Conservation (phyloP, 2,113 vertebrate species). For the Pseudopodoces humilis region DNA sequence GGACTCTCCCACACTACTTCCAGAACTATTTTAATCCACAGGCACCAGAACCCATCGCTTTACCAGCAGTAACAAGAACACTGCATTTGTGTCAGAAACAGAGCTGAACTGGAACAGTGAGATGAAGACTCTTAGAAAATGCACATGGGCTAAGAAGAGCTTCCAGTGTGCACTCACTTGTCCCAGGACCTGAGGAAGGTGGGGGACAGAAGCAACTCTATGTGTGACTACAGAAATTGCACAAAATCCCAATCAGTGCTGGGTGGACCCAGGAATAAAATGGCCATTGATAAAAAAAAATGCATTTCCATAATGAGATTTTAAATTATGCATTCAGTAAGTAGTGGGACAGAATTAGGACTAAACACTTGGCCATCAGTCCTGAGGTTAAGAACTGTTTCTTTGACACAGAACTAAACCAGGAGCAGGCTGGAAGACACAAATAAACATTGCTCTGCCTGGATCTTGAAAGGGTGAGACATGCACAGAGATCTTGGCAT, state of each 20-base stretch:
- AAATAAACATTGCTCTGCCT: neutral
- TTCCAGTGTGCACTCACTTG: neutral
- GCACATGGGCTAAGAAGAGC: neutral
- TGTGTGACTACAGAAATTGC: neutral
- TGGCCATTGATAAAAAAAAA: neutral
- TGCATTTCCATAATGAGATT: neutral
- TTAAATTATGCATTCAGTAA: neutral
- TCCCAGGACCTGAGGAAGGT: neutral
- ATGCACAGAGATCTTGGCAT: neutral
- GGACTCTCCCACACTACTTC: neutral
- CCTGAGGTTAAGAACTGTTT: neutral
- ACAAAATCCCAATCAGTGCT: neutral
- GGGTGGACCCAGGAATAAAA: neutral
- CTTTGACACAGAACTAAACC: neutral
- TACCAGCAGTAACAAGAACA: neutral
- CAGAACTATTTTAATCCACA: neutral
- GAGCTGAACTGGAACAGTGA: neutral
- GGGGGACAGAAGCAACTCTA: neutral
- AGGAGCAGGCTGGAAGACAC: neutral
- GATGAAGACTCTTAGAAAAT: neutral
- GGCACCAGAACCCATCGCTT: neutral
- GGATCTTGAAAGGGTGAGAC: neutral
- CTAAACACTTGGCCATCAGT: neutral
- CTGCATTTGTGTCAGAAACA: neutral
- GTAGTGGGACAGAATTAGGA: neutral